Base-by-base conservation (phyloP, 2,888 invertebrate genomes). In the Drosophila greeni region DNA sequence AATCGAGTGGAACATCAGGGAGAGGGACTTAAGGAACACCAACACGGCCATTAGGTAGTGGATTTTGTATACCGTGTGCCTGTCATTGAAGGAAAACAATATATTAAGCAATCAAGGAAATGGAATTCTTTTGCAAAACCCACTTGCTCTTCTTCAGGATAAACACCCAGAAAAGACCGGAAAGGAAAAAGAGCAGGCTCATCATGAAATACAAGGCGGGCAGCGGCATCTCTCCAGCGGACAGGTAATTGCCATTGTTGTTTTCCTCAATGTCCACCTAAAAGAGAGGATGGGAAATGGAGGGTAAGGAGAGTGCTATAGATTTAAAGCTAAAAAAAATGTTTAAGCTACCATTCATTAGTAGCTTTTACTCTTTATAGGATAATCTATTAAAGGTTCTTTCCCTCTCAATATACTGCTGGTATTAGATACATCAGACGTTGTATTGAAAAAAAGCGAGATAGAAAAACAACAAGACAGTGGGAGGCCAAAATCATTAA, bases 11-110 rank as follows among this genome's bases (percentile, higher is more conserved):
- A 99, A 98, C 66, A 98, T 93, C 52, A 99, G 89, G 0, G 98
- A 97, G 23, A 97, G 88, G 0, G 97, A 94, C 88, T 99, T 99
- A 20, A 98, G 89, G 85, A 95, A 97, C 5, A 98, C 96, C 55
- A 99, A 90, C 12, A 95, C 94, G 34, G 97, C 95, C 99, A 99
- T 99, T 72, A 99, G 91, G 78, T 97, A 97, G 88, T 99, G 99
- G 75, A 99, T 97, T 89, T 97, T 95, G 88, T 94, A 98, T 1
- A 98, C 95, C 0, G 94, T 93, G 85, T 95, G 94, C 71, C 93
- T 93, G 56, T 5, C 16, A 12, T 40, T 12, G 1, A 33, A 20
- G 14, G 5, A 3, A 26, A 18, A 16, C 0, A 2, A n/a, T 33
- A 8, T 36, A 9, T 7, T 12, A 20, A 9, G 3, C 2, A 14